Base-by-base conservation (phyloP, 2,113 vertebrate species). In the Poecile atricapillus region DNA sequence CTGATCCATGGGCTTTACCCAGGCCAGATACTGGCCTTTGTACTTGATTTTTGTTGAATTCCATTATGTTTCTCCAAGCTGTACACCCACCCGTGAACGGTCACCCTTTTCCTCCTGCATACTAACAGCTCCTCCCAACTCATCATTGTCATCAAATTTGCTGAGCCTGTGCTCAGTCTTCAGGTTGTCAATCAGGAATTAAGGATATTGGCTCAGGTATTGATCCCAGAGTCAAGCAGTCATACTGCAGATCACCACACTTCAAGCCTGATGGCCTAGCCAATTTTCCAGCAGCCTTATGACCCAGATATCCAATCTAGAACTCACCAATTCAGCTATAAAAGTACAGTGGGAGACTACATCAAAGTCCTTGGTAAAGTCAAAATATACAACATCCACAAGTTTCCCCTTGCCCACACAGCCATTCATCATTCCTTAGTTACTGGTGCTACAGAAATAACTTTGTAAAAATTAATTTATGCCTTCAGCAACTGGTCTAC, bases 51-150 rank as follows among this genome's bases (percentile, higher is more conserved):
- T 82, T 62, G 33, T 35, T 87, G 15, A 30, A 67, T 37, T 80
- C 71, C 18, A 19, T 56, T n/a, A 33, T 21, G 23, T 55, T 85
- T 59, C 20, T 83, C 25, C 33, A 55, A 44, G 68, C 58, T 77
- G 20, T 33, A 10, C 5, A 44, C 7, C 12, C 2, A 0, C 3
- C 43, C 27, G 4, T 20, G 39, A 58, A 41, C 21, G n/a, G 76
- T 58, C 31, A 62, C 44, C 13, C 46, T 64, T 55, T 44, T 67
- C 30, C 22, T 52, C 19, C 28, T 85, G 43, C 53, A 20, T 20
- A 10, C 13, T 17, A n/a, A 17, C 71, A 30, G 33, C 30, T 86
- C 39, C 52, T 49, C 46, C 44, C 35, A 46, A 20, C 65, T 64
- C 50, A 49, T 18, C 15, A 25, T 30, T 2, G 6, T 8, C 35